Conservation (phyloP, 2,113 vertebrate species). For the Catharus bicknelli region DNA sequence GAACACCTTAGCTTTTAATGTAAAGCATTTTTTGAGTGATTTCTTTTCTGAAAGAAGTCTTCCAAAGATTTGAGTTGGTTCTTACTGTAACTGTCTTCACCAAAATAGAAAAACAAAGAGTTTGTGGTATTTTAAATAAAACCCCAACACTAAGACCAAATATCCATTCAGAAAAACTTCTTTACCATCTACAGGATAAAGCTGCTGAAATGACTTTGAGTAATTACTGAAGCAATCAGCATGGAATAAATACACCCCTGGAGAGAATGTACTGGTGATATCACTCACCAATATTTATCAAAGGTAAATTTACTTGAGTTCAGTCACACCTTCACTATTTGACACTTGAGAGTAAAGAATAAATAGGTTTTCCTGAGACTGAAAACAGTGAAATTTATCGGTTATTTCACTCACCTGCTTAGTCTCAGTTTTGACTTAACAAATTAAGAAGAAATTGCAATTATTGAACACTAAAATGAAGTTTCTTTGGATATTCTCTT, state of each 20-base stretch:
- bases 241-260: not conserved
- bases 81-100: not conserved
- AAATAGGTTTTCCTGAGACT: not conserved
- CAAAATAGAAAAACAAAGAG: not conserved
- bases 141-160: rapidly evolving
- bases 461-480: not conserved
- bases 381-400: not conserved
- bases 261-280: not conserved
- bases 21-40: not conserved
- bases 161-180: not conserved
- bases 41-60: not conserved
- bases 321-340: not conserved
- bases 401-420: not conserved
- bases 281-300: not conserved
- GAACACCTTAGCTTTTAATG: not conserved
- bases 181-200: not conserved
- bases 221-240: not conserved
- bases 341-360: not conserved
- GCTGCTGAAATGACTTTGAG: not conserved
- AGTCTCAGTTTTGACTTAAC: not conserved
- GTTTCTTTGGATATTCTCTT: not conserved
- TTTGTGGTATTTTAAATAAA: not conserved
- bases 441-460: not conserved
- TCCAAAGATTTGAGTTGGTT: not conserved
- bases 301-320: not conserved